Conservation (phyloP, 92 coral and sea anemone genomes). For the Virgularia gustaviana region DNA sequence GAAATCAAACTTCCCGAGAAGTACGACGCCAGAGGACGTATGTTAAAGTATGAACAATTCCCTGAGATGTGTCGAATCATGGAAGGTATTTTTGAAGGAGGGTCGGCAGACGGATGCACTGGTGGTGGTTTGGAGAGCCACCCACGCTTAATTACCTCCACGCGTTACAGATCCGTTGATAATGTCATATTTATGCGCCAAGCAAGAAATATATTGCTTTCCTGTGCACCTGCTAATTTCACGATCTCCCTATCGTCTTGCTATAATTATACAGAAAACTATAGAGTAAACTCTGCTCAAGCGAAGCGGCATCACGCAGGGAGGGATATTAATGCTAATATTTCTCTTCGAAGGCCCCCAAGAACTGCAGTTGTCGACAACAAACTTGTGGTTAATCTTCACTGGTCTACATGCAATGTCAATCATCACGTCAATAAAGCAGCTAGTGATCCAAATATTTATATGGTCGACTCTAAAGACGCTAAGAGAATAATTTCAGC, state of each 20-base stretch:
- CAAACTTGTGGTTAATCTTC: conserved; percentile 42
- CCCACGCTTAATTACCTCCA: too few species aligned
- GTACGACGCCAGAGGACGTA: neutral
- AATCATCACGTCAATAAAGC: conserved; percentile 47
- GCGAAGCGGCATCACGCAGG: conserved; percentile 58
- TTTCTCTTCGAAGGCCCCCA: conserved; percentile 50
- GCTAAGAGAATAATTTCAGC: conserved; percentile 50
- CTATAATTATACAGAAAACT: conserved; percentile 54
- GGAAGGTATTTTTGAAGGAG: neutral
- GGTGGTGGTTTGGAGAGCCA: neutral
- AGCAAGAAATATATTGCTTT: conserved; percentile 45
- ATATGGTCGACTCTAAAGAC: conserved; percentile 54
- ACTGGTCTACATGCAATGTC: conserved; percentile 53
- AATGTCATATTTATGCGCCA: conserved; percentile 7
- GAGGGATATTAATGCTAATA: conserved; percentile 47
- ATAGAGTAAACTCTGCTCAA: conserved; percentile 44
- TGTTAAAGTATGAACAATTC: neutral
- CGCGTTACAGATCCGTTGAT: neutral
- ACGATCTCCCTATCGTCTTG: conserved; percentile 40
- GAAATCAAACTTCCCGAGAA: neutral
- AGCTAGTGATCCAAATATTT: neutral
- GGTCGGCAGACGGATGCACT: neutral
- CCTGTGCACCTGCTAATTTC: conserved; percentile 39
- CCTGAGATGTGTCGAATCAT: neutral
- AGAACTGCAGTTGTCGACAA: conserved; percentile 47